Percentiles rank a stretch among this genome's conserved stretches.
Conservation (phyloP, 2,113 vertebrate genomes). For the Sphyrna mokarran region DNA sequence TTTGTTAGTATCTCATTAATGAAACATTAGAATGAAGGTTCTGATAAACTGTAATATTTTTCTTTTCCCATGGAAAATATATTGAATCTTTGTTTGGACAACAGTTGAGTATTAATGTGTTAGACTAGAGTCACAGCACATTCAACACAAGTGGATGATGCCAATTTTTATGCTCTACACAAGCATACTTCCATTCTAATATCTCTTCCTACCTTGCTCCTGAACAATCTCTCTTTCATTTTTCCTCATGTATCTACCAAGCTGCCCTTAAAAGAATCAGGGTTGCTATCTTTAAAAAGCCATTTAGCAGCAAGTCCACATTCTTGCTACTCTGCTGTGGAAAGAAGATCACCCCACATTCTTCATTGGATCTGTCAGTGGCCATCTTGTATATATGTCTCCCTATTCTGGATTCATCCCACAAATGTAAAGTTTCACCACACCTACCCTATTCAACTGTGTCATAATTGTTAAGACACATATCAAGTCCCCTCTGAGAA, state of each 20-base stretch:
- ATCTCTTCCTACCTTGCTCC: background rate
- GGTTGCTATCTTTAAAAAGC: background rate
- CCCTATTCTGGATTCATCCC: background rate
- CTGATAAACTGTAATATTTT: background rate
- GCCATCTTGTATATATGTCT: background rate
- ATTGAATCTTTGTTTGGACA: background rate
- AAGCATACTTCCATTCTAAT: background rate
- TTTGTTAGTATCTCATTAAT: background rate
- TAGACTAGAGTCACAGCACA: background rate
- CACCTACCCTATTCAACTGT: background rate
- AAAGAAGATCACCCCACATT: background rate
- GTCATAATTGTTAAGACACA: background rate
- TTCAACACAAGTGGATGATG: background rate
- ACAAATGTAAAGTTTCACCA: background rate
- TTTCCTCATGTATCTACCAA: background rate
- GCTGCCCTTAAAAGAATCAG: too few species aligned
- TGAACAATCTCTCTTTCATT: background rate
- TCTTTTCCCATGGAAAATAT: background rate
- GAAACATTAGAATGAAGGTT: background rate
- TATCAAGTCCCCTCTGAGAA: background rate
- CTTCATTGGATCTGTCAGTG: background rate
- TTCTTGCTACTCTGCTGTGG: background rate
- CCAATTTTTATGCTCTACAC: background rate
- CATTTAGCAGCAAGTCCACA: background rate
- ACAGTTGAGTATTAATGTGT: background rate